Evolutionary conservation across 1,140 invertebrate genomes (phyloP).

Genomic region (Brachionus calyciflorus): DNA sequence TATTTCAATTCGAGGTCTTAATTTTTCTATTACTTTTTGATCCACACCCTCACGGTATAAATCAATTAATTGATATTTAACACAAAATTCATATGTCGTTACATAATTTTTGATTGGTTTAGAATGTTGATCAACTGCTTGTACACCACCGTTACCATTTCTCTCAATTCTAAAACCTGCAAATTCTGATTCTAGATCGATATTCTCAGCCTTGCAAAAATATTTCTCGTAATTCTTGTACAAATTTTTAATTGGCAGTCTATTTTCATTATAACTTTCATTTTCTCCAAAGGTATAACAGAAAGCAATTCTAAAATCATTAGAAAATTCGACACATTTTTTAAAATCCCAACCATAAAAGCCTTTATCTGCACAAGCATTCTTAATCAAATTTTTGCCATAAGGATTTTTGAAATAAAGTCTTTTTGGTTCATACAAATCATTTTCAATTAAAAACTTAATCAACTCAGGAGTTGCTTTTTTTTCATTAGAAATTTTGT

Average conservation of each 20-base stretch:
- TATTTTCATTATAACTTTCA: too few species aligned
- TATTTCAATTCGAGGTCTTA: constrained; percentile 56
- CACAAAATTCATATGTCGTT: constrained; percentile 57
- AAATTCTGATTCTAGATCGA: constrained; percentile 50
- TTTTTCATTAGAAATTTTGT: constrained; percentile 53
- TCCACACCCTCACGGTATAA: constrained; percentile 55
- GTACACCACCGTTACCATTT: constrained; percentile 28
- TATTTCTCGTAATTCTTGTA: too few species aligned
- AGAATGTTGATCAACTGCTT: background rate
- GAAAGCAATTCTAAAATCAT: too few species aligned
- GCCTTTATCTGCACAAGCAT: constrained; percentile 58
- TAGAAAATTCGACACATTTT: too few species aligned
- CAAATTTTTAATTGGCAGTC: too few species aligned
- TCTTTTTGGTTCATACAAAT: constrained; percentile 51
- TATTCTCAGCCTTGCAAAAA: background rate
- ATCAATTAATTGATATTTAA: constrained; percentile 59
- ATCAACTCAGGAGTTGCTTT: constrained; percentile 49
- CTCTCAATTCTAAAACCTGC: constrained; percentile 48
- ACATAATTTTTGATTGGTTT: constrained; percentile 56
- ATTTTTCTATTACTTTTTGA: constrained; percentile 55
- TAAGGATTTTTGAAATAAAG: constrained; percentile 59
- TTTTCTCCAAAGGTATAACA: too few species aligned
- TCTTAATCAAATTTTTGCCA: constrained; percentile 60
- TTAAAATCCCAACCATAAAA: background rate
- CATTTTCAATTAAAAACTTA: constrained; percentile 53